phyloP scores from a whole-genome alignment of 2,113 vertebrate genomes.

The Scortum barcoo region DNA sequence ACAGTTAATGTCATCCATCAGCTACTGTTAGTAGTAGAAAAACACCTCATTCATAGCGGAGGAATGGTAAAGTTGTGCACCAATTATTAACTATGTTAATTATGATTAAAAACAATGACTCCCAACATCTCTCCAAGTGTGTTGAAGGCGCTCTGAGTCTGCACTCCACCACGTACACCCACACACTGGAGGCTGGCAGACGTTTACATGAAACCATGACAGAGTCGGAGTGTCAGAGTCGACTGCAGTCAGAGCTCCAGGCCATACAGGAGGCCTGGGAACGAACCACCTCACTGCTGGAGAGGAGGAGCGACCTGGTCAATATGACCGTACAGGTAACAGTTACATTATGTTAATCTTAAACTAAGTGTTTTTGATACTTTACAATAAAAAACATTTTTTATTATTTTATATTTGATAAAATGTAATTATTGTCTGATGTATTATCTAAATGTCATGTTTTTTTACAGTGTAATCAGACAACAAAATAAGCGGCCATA shows the following conservation, averaged over 20 bases:
- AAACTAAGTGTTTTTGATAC: neutral
- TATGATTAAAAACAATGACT: neutral
- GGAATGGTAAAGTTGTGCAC: neutral
- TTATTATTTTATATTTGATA: neutral
- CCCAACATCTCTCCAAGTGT: constrained; percentile 72
- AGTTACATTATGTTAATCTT: neutral
- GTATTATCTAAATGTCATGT: neutral
- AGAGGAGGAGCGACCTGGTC: constrained; percentile 70
- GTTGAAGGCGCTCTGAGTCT: constrained; percentile 80
- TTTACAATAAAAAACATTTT: neutral
- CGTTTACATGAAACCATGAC: constrained; percentile 71
- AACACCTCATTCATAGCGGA: neutral
- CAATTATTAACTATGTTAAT: neutral
- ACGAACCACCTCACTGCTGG: constrained; percentile 73
- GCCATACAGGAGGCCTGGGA: constrained; percentile 86
- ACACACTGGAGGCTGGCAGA: constrained; percentile 81
- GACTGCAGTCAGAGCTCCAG: constrained; percentile 80
- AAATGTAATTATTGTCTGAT: neutral
- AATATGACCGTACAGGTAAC: constrained; percentile 80
- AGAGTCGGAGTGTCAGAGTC: constrained; percentile 48
- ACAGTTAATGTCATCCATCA: neutral
- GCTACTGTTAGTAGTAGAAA: neutral
- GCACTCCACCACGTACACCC: constrained; percentile 76
- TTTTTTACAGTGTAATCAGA: neutral
- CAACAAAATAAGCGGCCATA: neutral